Conservation (phyloP, 2,888 invertebrate genomes). For the Ernsta delagoae region DNA sequence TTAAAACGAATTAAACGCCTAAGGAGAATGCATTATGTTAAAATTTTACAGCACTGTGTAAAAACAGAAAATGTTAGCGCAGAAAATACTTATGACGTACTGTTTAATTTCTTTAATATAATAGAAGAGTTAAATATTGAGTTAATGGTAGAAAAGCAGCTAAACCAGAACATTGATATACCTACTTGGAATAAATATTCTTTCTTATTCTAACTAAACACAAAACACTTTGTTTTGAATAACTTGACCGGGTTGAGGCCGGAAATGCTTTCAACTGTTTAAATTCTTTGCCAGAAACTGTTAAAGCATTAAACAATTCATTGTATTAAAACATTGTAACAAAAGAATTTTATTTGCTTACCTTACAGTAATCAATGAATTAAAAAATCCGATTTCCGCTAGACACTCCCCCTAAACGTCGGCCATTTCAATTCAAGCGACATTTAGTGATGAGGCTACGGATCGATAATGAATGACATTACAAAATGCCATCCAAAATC, state of each 20-base stretch:
- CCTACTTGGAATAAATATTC: no score
- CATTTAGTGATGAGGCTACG: constrained; percentile 57
- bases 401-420: constrained; percentile 84
- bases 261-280: constrained; percentile 61
- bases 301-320: no score
- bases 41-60: no score
- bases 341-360: constrained; percentile 52
- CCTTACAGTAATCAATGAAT: constrained; percentile 58
- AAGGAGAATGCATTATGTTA: no score
- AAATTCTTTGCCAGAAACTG: constrained; percentile 1
- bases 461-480: constrained; percentile 73
- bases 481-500: no score
- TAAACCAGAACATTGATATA: no score
- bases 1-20: no score
- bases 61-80: no score
- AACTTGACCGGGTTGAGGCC: constrained; percentile 70
- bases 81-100: no score
- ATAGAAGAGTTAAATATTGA: no score
- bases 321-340: constrained; percentile 26
- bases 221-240: constrained; percentile 76
- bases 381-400: constrained; percentile 64
- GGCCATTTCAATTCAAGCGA: constrained; percentile 83
- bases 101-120: no score
- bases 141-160: no score
- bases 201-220: constrained; percentile 26